Base-by-base conservation (phyloP, 2,113 vertebrate genomes). In the Boulengeromyrus knoepffleri region DNA sequence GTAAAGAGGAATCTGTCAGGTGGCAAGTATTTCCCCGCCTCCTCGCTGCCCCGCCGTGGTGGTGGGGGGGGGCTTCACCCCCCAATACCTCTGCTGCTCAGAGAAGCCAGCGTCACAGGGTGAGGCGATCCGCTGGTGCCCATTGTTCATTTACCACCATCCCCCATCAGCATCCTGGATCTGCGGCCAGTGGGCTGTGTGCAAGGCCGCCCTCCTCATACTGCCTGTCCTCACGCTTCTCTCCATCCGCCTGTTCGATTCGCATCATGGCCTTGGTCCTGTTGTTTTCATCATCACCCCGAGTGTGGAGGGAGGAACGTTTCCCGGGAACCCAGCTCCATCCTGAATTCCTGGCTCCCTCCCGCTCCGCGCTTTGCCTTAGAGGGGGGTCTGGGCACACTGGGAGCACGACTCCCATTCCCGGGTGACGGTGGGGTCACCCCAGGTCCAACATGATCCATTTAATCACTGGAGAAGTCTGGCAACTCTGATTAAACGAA, bases 1-100 rank as follows among this genome's bases (percentile, higher is more conserved):
- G 97, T 98, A 98, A 97, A 95, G 93, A 87, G 91, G 91, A 93
- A 92, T 94, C 93, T 94, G 91, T 93, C 92, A 95, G 91, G 92
- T 95, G 93, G 91, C 93, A 95, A 96, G 94, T 91, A 94, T 92
- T 17, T 19, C 70, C 31, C 36, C 4, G 0, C 70, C 70, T 17
- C 31, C 5, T 3, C 9, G 3, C 84, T 93, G 89, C 91, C 42
- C 95, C 96, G 95, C 94, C 95, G 0, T 17, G 52, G 52, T 0
- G 5, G 52, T 21, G 56, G 53, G 21, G 52, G 52, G 31, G 52
- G 53, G 53, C 5, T 24, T 24, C 6, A 5, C 21, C 56, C 5
- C 21, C 56, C 21, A 24, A 10, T 24, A 95, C 94, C 88, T 92
- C 88, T 89, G 90, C 88, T 46, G 80, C 92, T 91, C 91, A 92